phyloP scores from a whole-genome alignment of 2,888 invertebrate genomes.

The Limulus polyphemus region DNA sequence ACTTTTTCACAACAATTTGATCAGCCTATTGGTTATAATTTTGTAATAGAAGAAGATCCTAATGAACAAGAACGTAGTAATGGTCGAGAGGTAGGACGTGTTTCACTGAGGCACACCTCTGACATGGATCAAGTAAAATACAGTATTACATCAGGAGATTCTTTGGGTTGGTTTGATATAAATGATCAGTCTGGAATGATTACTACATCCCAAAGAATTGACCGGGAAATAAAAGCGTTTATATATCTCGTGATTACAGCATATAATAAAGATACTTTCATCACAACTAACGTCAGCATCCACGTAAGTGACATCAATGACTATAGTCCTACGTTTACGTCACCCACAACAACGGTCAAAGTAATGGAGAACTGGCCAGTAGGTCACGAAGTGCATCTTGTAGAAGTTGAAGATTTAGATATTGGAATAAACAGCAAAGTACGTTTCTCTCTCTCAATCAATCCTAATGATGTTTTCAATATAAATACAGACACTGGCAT shows the following conservation, averaged over 20 bases:
- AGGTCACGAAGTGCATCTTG: conserved; percentile 80
- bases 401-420: conserved; percentile 74
- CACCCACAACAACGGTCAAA: conserved; percentile 43
- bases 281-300: conserved; percentile 64
- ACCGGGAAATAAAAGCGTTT: conserved; percentile 61
- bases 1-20: conserved; percentile 7
- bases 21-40: conserved; percentile 21
- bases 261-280: conserved; percentile 58
- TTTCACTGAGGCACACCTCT: conserved; percentile 39
- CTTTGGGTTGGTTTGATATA: conserved; percentile 62
- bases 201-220: conserved; percentile 62
- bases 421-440: conserved; percentile 76
- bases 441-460: conserved; percentile 64
- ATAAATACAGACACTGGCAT: conserved; percentile 78
- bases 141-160: conserved; percentile 67
- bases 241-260: conserved; percentile 72
- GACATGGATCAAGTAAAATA: conserved; percentile 50
- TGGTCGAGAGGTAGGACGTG: conserved; percentile 62
- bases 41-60: conserved; percentile 26
- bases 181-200: conserved; percentile 77
- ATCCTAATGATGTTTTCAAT: conserved; percentile 65
- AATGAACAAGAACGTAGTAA: conserved; percentile 37
- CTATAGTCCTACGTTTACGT: conserved; percentile 63
- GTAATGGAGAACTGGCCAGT: conserved; percentile 82
- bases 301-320: conserved; percentile 78